These are phyloP conservation scores for Micronisus gabar DNA, from an alignment of 2,113 vertebrate genomes.

Conservation along the genomic window DNA sequence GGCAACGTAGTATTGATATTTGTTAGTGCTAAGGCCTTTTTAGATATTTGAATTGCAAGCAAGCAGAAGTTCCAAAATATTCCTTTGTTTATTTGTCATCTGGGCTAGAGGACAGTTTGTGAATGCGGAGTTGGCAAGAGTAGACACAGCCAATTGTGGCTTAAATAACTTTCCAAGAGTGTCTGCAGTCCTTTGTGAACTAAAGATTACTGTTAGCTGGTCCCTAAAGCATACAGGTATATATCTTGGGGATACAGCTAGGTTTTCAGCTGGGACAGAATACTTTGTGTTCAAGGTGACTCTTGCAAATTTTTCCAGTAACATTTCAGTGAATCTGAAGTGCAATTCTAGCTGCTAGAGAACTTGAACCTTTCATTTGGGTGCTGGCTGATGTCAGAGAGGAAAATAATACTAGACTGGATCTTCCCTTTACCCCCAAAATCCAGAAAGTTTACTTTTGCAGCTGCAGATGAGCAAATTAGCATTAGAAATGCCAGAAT, in stretches of 20 bases:
- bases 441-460: background rate
- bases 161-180: background rate
- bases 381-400: background rate
- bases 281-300: background rate
- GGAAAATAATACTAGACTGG: background rate
- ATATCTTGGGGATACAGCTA: background rate
- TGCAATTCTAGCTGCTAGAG: background rate
- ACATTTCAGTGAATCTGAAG: background rate
- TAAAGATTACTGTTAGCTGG: background rate
- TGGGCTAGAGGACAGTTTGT: background rate
- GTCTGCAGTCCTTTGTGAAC: background rate
- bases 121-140: background rate
- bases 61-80: background rate
- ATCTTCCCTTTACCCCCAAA: background rate
- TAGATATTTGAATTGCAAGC: background rate
- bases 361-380: background rate
- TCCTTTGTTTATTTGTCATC: constrained; percentile 6
- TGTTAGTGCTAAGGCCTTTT: background rate
- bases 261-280: background rate
- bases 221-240: background rate
- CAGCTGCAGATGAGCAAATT: background rate
- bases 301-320: background rate
- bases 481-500: background rate
- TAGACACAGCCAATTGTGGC: background rate
- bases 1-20: background rate